Evolutionary conservation across 2,888 invertebrate species (phyloP).

Genomic region (Augiades crinisus): DNA sequence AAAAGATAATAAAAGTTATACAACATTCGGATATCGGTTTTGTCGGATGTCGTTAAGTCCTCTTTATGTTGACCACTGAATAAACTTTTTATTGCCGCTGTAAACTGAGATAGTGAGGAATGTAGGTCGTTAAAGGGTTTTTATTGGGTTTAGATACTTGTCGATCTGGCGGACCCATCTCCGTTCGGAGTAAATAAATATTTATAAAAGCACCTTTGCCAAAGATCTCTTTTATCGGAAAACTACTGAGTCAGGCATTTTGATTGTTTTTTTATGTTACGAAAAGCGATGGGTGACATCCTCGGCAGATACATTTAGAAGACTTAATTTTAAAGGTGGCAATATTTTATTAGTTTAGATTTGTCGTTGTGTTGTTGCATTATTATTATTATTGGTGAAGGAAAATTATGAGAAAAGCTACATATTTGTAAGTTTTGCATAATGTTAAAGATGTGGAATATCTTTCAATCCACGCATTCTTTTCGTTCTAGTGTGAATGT

Average conservation of each 20-base stretch:
- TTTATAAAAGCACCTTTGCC: background rate
- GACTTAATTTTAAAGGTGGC: too few relatives aligned
- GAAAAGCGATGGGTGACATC: too few relatives aligned
- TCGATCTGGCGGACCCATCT: constrained; percentile 6
- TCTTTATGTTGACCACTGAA: constrained; percentile 26
- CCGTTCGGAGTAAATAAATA: constrained; percentile 6
- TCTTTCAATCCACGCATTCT: too few relatives aligned
- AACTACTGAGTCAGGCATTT: background rate
- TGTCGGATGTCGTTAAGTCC: constrained; percentile 17
- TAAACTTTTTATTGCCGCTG: constrained; percentile 25
- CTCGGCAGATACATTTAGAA: too few relatives aligned
- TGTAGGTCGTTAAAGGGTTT: constrained; percentile 16
- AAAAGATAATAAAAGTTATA: constrained; percentile 14
- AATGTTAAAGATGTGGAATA: too few relatives aligned
- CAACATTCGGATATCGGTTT: constrained; percentile 13
- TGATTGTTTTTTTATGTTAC: background rate
- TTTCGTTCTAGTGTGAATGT: too few relatives aligned
- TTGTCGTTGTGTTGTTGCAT: too few relatives aligned
- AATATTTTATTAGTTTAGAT: too few relatives aligned
- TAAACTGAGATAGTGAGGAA: constrained; percentile 24
- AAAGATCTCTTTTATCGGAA: background rate
- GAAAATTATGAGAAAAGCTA: too few relatives aligned
- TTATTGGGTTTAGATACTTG: constrained; percentile 14
- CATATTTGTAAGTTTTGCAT: too few relatives aligned
- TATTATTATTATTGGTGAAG: too few relatives aligned